Conservation (phyloP, 2,113 vertebrate species). For the Perca fluviatilis region DNA sequence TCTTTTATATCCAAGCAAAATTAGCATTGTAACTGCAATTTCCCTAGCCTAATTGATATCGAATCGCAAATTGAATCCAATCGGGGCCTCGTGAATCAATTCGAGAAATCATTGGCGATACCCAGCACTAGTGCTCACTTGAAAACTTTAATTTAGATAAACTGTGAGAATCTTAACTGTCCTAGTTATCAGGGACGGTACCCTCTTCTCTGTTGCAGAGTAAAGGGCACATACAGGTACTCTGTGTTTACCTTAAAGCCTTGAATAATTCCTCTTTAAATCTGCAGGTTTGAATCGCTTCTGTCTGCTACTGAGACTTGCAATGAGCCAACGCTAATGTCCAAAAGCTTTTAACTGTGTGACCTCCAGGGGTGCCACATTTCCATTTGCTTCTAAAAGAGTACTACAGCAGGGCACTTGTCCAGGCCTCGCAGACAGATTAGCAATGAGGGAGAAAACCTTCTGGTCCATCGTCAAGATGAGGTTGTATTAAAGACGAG, state of each 20-base stretch:
- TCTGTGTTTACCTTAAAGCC: not conserved
- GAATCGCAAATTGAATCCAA: no score
- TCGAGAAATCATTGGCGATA: no score
- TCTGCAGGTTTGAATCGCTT: constrained; percentile 3
- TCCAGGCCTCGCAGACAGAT: constrained; percentile 57
- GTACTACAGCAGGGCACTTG: constrained; percentile 26
- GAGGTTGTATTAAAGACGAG: constrained; percentile 48
- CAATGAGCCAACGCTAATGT: constrained; percentile 56
- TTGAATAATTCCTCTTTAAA: constrained; percentile 7
- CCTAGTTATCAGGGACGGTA: no score
- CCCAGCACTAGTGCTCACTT: no score
- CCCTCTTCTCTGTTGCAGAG: not conserved
- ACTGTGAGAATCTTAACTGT: no score
- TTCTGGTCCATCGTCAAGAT: constrained; percentile 47
- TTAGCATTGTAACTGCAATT: no score
- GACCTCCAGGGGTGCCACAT: constrained; percentile 35
- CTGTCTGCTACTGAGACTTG: constrained; percentile 1
- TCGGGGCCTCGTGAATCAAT: no score
- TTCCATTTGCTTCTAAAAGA: constrained; percentile 58
- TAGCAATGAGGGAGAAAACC: constrained; percentile 26
- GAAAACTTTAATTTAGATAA: no score
- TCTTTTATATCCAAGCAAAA: no score
- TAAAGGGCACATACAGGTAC: not conserved
- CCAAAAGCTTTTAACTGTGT: constrained; percentile 67
- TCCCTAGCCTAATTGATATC: no score